phyloP scores from a whole-genome alignment of 1,140 invertebrate genomes.

The Trichoplusia ni region DNA sequence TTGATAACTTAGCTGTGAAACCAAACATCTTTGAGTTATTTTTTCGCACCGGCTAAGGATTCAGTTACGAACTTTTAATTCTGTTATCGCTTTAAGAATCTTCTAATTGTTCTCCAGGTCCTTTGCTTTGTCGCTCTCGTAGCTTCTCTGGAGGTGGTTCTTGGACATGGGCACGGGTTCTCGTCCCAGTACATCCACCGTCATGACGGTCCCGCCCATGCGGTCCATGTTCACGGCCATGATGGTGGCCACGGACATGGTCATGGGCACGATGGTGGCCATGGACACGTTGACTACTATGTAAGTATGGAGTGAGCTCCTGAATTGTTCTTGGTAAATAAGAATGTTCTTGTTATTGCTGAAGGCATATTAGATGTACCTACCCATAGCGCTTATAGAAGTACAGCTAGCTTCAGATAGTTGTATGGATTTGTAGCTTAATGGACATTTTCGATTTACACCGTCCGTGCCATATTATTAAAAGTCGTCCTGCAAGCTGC shows the following conservation, averaged over 20 bases:
- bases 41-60: not conserved
- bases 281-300: slow-evolving; percentile 50
- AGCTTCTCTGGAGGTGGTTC: slow-evolving; percentile 31
- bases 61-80: not conserved
- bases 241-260: slow-evolving; percentile 38
- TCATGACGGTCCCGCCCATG: slow-evolving; percentile 53
- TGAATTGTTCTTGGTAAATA: not conserved
- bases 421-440: too few relatives aligned
- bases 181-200: slow-evolving; percentile 56
- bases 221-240: slow-evolving; percentile 31
- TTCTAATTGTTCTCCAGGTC: slow-evolving; percentile 35
- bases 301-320: slow-evolving; percentile 41
- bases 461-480: too few relatives aligned
- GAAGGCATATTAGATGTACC: not conserved
- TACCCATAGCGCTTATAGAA: too few relatives aligned
- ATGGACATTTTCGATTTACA: too few relatives aligned
- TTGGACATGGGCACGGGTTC: slow-evolving; percentile 43
- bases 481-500: too few relatives aligned
- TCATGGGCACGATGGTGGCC: slow-evolving; percentile 39
- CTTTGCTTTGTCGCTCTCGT: slow-evolving; percentile 41
- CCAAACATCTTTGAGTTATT: not conserved
- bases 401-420: too few relatives aligned
- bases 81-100: not conserved
- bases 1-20: not conserved
- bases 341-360: not conserved